Evolutionary conservation across 2,888 invertebrate species (phyloP), one percentile per base, ranked within the genome.

Genomic region (Zaprionus obscuricornis): DNA sequence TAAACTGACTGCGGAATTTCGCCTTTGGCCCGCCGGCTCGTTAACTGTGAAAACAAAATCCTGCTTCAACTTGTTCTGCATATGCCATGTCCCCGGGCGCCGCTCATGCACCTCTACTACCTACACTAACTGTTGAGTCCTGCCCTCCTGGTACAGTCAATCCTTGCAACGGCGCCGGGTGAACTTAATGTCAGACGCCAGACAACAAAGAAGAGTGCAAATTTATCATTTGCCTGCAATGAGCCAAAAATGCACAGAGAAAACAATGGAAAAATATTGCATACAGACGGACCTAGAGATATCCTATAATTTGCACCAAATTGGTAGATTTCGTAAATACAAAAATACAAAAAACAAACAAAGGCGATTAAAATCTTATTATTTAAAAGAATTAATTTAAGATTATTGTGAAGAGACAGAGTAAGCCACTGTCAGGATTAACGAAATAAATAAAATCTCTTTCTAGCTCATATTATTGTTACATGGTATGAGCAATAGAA

Each of bases 151-250:
- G 45, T 33, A 55, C 51, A 56, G 64, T 66, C 78, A 77, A 77
- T 77, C 82, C 62, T 58, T 57, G 74, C 65, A 43, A 13, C 40
- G 18, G 46, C 26, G 46, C 26, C 55, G 26, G 39, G 36, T 55
- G 47, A 64, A 69, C 56, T 74, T 82, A 79, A 72, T 74, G 64
- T 55, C 72, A 39, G 56, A 46, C 52, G 64, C 66, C 64, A 81
- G 81, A 83, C 81, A 83, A 81, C 84, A 81, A 81, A 83, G 74
- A 79, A 70, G 63, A 58, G 46, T 43, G 56, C 46, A 74, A 79
- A 82, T 79, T 78, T 79, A 82, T 79, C 82, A 82, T 78, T 75
- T 64, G 74, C 47, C 62, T 62, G 74, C 62, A 76, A 65, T 59
- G 64, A 64, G 71, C 43, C 33, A 60, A 50, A n/a, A 63, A 40